Conservation (phyloP, 2,113 vertebrate species). For the Odobenus rosmarus region DNA sequence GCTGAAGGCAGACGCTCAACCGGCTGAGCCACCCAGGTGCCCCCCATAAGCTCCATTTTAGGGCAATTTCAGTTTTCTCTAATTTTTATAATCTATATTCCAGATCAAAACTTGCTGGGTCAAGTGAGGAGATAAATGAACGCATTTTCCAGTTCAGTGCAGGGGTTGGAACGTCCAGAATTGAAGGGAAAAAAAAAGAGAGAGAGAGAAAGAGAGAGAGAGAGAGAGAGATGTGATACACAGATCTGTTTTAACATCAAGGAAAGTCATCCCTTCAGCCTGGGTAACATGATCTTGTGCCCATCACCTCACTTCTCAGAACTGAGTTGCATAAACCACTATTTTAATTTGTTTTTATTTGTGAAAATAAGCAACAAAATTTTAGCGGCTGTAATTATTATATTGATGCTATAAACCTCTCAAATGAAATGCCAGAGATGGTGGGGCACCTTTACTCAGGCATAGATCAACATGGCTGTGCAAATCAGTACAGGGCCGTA, state of each 20-base stretch:
- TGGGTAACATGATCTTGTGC: neutral
- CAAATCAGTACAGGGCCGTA: neutral
- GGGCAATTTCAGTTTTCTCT: neutral
- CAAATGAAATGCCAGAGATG: neutral
- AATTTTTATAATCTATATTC: conserved; percentile 1
- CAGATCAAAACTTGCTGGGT: neutral
- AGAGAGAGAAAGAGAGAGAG: neutral
- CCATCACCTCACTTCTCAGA: neutral
- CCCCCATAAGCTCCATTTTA: neutral
- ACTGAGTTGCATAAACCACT: neutral
- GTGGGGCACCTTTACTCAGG: neutral
- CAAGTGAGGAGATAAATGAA: conserved; percentile 6
- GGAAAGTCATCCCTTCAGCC: neutral
- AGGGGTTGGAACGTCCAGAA: neutral
- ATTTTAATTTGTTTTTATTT: neutral
- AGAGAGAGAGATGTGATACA: neutral
- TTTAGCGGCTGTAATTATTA: neutral
- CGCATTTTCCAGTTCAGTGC: neutral
- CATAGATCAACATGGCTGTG: neutral
- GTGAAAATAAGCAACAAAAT: neutral
- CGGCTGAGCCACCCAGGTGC: too few species aligned
- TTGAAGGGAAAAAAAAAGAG: neutral
- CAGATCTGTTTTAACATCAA: neutral
- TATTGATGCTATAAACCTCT: neutral
- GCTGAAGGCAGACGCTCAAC: too few species aligned